These are phyloP conservation scores for Antheraea yamamai DNA, from an alignment of 2,888 invertebrate genomes.

Conservation along the genomic window DNA sequence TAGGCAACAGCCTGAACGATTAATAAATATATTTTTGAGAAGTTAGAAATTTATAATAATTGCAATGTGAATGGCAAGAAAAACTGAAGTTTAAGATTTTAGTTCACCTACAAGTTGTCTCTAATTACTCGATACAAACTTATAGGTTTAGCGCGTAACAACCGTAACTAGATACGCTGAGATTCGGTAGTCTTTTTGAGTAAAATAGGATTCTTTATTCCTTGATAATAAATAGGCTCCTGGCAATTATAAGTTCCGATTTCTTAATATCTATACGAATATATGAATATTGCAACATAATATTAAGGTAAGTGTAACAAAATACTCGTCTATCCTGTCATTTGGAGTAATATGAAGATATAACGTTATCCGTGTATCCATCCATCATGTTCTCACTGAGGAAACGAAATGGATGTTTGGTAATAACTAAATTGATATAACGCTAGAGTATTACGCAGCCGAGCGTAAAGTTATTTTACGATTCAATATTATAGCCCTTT, in stretches of 20 bases:
- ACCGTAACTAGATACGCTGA: no score
- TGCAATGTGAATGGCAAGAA: no score
- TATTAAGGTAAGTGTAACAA: neutral
- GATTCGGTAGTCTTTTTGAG: neutral
- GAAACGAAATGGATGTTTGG: conserved; percentile 13
- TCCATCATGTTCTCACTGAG: conserved; percentile 13
- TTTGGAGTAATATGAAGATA: conserved; percentile 2
- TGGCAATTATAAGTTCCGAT: neutral
- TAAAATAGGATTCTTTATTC: neutral
- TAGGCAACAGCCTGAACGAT: neutral
- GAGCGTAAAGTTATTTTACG: neutral
- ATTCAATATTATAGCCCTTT: neutral
- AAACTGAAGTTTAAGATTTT: no score
- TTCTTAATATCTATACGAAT: neutral
- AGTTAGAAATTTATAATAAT: neutral
- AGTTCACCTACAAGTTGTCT: no score
- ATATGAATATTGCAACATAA: neutral
- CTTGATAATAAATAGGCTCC: neutral
- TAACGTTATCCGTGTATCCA: conserved; percentile 6
- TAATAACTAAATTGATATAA: conserved; percentile 12
- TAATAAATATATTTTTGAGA: neutral
- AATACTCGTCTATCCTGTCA: conserved; percentile 3
- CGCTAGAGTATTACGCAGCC: neutral
- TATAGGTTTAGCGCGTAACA: no score
- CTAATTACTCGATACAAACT: no score